A percentile compares a stretch with the other conserved stretches of the same genome.
Evolutionary conservation across 2,888 invertebrate species (phyloP).

Genomic region (Tipula lateralis): DNA sequence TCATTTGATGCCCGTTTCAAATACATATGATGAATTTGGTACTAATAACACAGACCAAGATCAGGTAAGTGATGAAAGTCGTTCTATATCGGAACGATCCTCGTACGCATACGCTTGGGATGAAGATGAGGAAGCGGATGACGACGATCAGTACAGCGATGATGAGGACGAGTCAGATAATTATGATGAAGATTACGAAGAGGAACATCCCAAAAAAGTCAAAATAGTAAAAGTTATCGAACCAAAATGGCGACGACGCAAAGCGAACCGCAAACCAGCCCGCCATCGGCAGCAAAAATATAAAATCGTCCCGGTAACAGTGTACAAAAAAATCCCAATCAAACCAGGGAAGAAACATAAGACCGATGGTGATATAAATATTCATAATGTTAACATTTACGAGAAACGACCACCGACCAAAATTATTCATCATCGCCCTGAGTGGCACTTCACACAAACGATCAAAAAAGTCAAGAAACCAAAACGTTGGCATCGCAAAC

Average conservation of each 20-base stretch:
- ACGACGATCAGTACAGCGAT: background rate
- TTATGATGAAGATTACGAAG: background rate
- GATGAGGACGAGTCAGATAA: background rate
- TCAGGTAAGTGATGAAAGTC: background rate
- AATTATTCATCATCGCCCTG: background rate
- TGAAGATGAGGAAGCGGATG: background rate
- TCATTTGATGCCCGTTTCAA: background rate
- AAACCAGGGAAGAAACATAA: background rate
- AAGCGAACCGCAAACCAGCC: background rate
- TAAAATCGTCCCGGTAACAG: slow-evolving; percentile 27
- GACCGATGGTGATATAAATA: background rate
- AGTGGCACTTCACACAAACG: background rate
- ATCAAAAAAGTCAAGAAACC: background rate
- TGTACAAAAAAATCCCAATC: slow-evolving; percentile 29
- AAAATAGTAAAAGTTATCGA: background rate
- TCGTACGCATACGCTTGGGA: background rate
- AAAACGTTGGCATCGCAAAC: background rate
- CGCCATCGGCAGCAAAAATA: slow-evolving; percentile 27
- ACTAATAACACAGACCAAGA: background rate
- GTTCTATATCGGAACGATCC: background rate
- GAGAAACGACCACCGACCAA: background rate
- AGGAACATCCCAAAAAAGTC: background rate
- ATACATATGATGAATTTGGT: background rate
- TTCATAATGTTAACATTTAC: slow-evolving; percentile 24
- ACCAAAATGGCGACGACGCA: background rate